A percentile compares a stretch with the other conserved stretches of the same genome.
These are phyloP conservation scores for Vannuccia rotundouncinata DNA, from an alignment of 2,888 invertebrate genomes.

Conservation along the genomic window DNA sequence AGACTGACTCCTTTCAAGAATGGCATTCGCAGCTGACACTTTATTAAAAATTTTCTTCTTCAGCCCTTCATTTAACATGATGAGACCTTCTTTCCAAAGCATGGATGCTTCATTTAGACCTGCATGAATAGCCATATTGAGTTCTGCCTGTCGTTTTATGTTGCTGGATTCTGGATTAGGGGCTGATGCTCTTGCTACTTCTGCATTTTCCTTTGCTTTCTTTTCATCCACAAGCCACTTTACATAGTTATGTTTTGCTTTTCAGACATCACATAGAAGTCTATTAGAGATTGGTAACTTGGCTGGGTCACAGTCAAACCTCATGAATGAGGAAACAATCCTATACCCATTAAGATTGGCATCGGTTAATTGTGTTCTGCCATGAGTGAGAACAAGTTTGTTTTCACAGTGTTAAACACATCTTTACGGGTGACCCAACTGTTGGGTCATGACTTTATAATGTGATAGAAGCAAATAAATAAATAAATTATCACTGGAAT, in stretches of 20 bases:
- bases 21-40: constrained; percentile 19
- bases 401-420: constrained; percentile 21
- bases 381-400: constrained; percentile 21
- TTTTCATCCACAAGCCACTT: constrained; percentile 13
- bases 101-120: constrained; percentile 23
- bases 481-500: no score
- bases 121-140: constrained; percentile 1
- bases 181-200: constrained; percentile 17
- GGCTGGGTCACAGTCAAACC: constrained; percentile 9
- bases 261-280: background rate
- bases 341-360: constrained; percentile 23
- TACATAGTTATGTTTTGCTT: constrained; percentile 3
- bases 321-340: constrained; percentile 20
- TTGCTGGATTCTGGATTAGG: constrained; percentile 20
- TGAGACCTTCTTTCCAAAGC: background rate
- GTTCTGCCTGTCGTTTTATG: constrained; percentile 17
- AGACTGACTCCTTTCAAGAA: background rate
- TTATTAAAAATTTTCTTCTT: constrained; percentile 4
- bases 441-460: no score
- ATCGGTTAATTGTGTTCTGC: constrained; percentile 16
- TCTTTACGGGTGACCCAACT: no score
- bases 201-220: constrained; percentile 11
- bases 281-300: constrained; percentile 3
- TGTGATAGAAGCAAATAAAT: no score
- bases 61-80: constrained; percentile 10